phyloP scores from a whole-genome alignment of 23 tunicate species.

The Trididemnum clinides region DNA sequence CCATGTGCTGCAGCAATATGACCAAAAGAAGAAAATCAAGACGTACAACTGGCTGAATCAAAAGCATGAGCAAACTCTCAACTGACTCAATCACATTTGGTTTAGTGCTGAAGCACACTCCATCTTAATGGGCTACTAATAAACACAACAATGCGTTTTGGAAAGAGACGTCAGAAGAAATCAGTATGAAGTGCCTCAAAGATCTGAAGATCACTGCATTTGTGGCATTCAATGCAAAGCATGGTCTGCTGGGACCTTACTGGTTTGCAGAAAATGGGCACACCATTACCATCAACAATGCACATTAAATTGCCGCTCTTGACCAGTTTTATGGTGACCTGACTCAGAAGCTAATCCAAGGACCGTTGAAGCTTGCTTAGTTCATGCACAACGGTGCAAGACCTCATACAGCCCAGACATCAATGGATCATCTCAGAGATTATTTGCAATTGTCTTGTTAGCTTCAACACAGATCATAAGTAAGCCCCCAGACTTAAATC shows the following conservation, averaged over 20 bases:
- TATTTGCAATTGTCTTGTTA: neutral
- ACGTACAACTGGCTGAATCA: too few species aligned
- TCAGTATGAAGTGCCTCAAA: conserved; percentile 4
- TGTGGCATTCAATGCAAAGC: conserved; percentile 18
- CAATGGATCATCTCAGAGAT: neutral
- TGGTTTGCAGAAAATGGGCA: conserved; percentile 13
- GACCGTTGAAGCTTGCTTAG: conserved; percentile 5
- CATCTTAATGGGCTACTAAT: too few species aligned
- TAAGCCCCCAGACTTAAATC: conserved; percentile 15
- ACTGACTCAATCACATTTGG: too few species aligned
- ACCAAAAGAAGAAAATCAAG: too few species aligned
- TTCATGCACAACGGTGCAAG: conserved; percentile 14
- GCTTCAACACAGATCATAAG: conserved; percentile 17
- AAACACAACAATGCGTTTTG: too few species aligned
- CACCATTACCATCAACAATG: conserved; percentile 7
- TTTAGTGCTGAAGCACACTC: too few species aligned
- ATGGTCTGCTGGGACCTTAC: conserved; percentile 13
- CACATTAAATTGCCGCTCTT: neutral
- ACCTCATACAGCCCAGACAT: conserved; percentile 20
- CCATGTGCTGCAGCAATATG: too few species aligned
- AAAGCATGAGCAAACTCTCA: too few species aligned
- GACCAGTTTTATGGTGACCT: neutral
- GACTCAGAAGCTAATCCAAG: neutral
- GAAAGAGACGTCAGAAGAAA: neutral
- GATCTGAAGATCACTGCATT: neutral